Evolutionary conservation across 1,140 invertebrate genomes (phyloP).

Genomic region (Dendroctonus ponderosae): DNA sequence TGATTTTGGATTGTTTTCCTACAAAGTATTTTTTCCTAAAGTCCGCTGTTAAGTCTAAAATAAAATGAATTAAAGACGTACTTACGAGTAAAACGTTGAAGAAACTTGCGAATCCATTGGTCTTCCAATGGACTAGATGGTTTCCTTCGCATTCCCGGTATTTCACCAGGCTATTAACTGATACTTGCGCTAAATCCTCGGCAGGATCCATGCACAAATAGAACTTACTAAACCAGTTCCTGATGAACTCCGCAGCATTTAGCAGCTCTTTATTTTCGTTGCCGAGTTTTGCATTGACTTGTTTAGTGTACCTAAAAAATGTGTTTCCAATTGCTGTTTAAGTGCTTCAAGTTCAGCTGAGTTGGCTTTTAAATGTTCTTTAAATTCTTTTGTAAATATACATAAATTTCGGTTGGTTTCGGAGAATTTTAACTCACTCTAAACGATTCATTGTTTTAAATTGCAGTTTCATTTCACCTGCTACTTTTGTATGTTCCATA

Average conservation of each 20-base stretch:
- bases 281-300: constrained; percentile 24
- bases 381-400: not conserved
- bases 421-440: too few species aligned
- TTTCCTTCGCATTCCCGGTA: constrained; percentile 39
- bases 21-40: constrained; percentile 4
- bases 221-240: constrained; percentile 58
- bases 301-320: constrained; percentile 33
- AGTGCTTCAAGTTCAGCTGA: not conserved
- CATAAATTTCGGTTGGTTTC: too few species aligned
- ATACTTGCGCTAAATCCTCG: constrained; percentile 61
- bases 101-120: constrained; percentile 39
- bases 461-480: too few species aligned
- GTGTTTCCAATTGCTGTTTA: not conserved
- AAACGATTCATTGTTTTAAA: too few species aligned
- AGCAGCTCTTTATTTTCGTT: constrained; percentile 18
- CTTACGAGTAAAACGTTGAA: constrained; percentile 40
- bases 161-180: constrained; percentile 52
- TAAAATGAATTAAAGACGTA: constrained; percentile 26
- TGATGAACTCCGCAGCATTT: constrained; percentile 50
- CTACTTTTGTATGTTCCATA: too few species aligned
- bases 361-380: not conserved
- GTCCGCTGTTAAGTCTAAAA: constrained; percentile 1
- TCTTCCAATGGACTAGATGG: constrained; percentile 40
- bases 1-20: constrained; percentile 22
- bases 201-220: constrained; percentile 58